Evolutionary conservation across 30 jellyfish, hydroid and myxozoan species (phyloP), one percentile per base, ranked within the genome.

Genomic region (Aurelia coerulea): DNA sequence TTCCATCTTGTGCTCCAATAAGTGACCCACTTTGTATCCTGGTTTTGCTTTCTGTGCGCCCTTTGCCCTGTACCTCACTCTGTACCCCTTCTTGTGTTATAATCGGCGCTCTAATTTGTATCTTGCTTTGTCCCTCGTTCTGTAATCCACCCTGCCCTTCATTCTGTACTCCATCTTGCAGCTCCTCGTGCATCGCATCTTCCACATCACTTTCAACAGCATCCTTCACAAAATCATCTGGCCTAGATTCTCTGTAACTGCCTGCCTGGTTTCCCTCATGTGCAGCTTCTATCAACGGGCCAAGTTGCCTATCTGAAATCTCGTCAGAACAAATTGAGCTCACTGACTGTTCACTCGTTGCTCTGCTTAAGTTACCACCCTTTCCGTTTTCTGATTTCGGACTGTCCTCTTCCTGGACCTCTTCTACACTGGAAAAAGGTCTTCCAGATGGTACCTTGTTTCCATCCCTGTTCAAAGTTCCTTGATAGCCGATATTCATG

Each of bases 271-370:
- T 51, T 2, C 83, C 86, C 16, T 83, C 92, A 56, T 63, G 59
- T n/a, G 92, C 33, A 23, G 84, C 49, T 42, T 83, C 92, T 59
- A 83, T 60, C 80, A 83, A 32, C 54, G 92, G 73, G 58, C 74
- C 92, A 7, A 83, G 86, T 66, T 72, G 92, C 42, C 81, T 73
- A 23, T 83, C 92, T 2, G 83, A 83, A 5, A 69, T 81, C 65
- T 83, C 92, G 42, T 83, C 92, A 14, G 92, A 83, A 71, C 92
- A 83, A 51, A 83, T 17, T n/a, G 92, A 83, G 49, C 70, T 83
- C n/a, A 83, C 92, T 2, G 92, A 83, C 65, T 83, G 86, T 52
- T 83, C 92, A 31, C 92, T 83, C 39, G 75, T 87, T 2, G 92
- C 76, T 50, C 92, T 64, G 4, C 62, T 56, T 32, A 82, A 59